Percentiles rank a stretch among this genome's conserved stretches.
These are phyloP conservation scores for Lichenostomus cassidix DNA, from an alignment of 2,113 vertebrate species.

Conservation along the genomic window DNA sequence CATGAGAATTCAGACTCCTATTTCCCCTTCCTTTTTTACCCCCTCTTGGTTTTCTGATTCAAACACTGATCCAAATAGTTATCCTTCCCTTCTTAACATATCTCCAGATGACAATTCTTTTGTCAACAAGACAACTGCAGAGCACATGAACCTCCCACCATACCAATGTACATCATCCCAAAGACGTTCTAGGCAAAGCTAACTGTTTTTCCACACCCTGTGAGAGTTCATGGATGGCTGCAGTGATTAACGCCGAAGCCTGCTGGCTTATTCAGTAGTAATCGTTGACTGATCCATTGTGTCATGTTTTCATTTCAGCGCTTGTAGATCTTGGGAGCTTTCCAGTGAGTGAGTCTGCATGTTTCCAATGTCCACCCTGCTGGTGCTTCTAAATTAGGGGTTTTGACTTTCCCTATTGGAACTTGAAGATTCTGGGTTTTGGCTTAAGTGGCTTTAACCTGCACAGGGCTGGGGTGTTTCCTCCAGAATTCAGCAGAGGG, in stretches of 20 bases:
- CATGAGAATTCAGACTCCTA: not conserved
- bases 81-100: not conserved
- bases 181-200: not conserved
- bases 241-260: constrained; percentile 12
- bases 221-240: constrained; percentile 36
- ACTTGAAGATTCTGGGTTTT: not conserved
- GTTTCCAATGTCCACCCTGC: not conserved
- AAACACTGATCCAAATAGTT: not conserved
- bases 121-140: not conserved
- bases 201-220: not conserved
- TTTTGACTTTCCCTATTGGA: not conserved
- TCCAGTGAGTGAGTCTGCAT: not conserved
- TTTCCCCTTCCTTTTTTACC: no score
- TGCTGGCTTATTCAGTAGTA: not conserved
- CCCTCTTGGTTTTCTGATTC: not conserved
- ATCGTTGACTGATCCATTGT: not conserved
- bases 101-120: not conserved
- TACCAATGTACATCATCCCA: not conserved
- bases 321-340: constrained; percentile 33
- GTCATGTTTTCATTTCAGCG: constrained; percentile 46
- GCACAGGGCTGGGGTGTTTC: not conserved
- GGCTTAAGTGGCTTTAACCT: not conserved
- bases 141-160: not conserved
- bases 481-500: not conserved
- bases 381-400: not conserved